Evolutionary conservation across 2,888 invertebrate genomes (phyloP), one percentile per base, ranked within the genome.

Genomic region (Polietes domitor): DNA sequence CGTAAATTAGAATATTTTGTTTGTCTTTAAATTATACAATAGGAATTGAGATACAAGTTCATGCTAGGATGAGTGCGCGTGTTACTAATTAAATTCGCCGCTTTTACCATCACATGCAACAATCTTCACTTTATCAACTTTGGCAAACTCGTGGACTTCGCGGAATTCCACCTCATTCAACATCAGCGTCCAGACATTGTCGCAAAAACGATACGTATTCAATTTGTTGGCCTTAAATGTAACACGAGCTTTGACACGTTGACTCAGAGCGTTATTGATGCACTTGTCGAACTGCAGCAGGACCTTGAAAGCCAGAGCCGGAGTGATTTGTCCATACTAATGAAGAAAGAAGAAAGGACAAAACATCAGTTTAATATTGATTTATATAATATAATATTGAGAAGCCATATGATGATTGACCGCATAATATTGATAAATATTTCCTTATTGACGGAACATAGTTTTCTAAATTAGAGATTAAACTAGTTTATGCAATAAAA

Each of bases 121-220:
- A 92, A 99, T 98, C 94, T 99, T 99, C 15, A 99, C 97, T 93
- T 97, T 97, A 90, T 98, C 97, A 71, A 98, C 97, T 93, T 96
- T 96, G 12, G 97, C 97, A 85, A 98, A 95, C 91, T 98, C 98
- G 90, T 98, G 97, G 0, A 98, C 97, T 92, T 99, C 99, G 87
- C 98, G 94, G 91, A 99, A 99, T 92, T 99, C 99, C 9, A 99
- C 99, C 93, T 99, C 97, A 90, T 98, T 98, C 88, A 99, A 94
- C 95, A 99, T 98, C 90, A 99, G 98, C 6, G 99, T 99, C 99
- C 99, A 99, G 1, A 99, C 99, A 93, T 99, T 99, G 94, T 99
- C 99, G 94, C 99, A 99, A 93, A 99, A 99, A 89, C 99, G 96
- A 94, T 94, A 96, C 0, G 96, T 96, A 88, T 96, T 96, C 87